Evolutionary conservation across 2,797 vertebrate genomes (phyloP), one percentile per base, ranked within the genome.

Genomic region (Platyrinchus mystaceus): DNA sequence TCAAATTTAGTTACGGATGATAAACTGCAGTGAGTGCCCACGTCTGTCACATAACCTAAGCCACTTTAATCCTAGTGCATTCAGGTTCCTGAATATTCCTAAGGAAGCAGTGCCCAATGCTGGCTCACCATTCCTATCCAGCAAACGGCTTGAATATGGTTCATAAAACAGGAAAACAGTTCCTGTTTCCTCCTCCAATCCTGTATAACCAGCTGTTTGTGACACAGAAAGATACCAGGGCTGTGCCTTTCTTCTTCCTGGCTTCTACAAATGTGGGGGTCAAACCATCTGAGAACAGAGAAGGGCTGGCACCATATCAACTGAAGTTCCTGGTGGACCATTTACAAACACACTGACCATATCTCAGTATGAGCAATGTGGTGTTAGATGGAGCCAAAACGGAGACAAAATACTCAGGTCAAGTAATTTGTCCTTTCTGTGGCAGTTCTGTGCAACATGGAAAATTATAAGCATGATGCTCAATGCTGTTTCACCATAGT

Each of bases 181-280:
- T 79, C 47, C 30, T 58, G 9, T 66, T 62, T 10, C 26, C n/a
- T 43, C 36, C 39, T 76, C 34, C 27, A 32, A 9, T 7, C 15
- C 46, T 39, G 19, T 15, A 1, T 6, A 32, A 47, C 28, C 28
- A 71, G 53, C 17, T 70, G 36, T 17, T 37, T 64, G 43, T 78
- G 55, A n/a, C 36, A 74, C 44, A 60, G 58, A 23, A n/a, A 27
- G 26, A 6, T 27, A 39, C 62, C 23, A 43, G 17, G 32, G 16
- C 74, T 71, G 36, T 2, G 1, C 39, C 21, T n/a, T 62, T 49
- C 27, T 69, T 46, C 62, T 12, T 34, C 7, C 27, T 67, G n/a
- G 11, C 23, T 64, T 34, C 64, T 66, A 9, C n/a, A 47, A 14
- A 26, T 6, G 6, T 0, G 0, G 10, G 34, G 26, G 15, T 59